Evolutionary conservation across 1,140 invertebrate species (phyloP).

Genomic region (Drosophila sechellia): DNA sequence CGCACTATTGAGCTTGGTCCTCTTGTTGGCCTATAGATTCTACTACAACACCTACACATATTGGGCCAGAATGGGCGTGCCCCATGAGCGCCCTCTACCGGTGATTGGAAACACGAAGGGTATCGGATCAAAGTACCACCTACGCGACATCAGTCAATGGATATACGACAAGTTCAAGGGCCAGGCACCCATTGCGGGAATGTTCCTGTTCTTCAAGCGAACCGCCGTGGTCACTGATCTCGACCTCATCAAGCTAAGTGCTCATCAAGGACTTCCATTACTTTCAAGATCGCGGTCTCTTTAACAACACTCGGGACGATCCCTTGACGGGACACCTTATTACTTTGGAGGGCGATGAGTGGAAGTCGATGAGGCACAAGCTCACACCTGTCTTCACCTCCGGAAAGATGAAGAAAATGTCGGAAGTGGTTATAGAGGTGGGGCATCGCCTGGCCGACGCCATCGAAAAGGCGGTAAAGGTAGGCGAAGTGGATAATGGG

Average conservation of each 20-base stretch:
- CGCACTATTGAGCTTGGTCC: slow-evolving; percentile 33
- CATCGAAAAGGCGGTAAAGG: slow-evolving; percentile 27
- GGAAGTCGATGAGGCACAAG: slow-evolving; percentile 86
- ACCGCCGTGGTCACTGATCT: slow-evolving; percentile 55
- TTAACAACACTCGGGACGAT: slow-evolving; percentile 85
- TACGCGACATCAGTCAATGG: slow-evolving; percentile 55
- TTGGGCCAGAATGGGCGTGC: slow-evolving; percentile 84
- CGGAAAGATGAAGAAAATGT: slow-evolving; percentile 87
- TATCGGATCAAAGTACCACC: slow-evolving; percentile 37
- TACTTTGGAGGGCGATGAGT: slow-evolving; percentile 84
- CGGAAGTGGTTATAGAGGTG: slow-evolving; percentile 75
- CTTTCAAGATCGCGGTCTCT: slow-evolving; percentile 84
- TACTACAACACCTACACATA: slow-evolving; percentile 64
- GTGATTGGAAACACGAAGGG: slow-evolving; percentile 74
- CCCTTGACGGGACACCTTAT: slow-evolving; percentile 86
- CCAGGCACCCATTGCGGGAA: slow-evolving; percentile 53
- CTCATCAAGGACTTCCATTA: slow-evolving; percentile 77
- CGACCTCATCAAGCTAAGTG: slow-evolving; percentile 71
- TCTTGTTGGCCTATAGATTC: slow-evolving; percentile 34
- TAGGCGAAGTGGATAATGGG: slow-evolving; percentile 64
- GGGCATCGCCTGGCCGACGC: slow-evolving; percentile 54
- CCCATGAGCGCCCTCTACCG: slow-evolving; percentile 67
- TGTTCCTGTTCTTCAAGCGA: slow-evolving; percentile 55
- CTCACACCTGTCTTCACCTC: slow-evolving; percentile 87
- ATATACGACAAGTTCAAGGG: slow-evolving; percentile 77